phyloP scores from a whole-genome alignment of 2,888 invertebrate genomes.

The Micropterix aruncella region DNA sequence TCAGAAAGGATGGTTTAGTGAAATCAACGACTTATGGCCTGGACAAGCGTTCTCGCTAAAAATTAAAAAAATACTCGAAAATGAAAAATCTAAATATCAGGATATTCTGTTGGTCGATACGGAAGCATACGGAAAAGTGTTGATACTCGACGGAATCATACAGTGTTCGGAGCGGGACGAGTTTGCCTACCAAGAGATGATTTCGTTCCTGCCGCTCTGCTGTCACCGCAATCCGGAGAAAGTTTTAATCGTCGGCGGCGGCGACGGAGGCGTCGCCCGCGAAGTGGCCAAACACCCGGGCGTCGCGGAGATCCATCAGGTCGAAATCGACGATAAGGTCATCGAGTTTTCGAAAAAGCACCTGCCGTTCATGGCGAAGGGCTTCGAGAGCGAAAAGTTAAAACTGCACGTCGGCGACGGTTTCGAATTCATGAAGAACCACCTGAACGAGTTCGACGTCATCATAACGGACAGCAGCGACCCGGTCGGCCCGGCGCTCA shows the following conservation, averaged over 20 bases:
- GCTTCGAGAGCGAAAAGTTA: slow-evolving; percentile 73
- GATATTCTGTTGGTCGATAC: slow-evolving; percentile 74
- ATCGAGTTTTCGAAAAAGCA: slow-evolving; percentile 80
- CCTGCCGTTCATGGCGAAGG: slow-evolving; percentile 82
- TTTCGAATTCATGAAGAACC: slow-evolving; percentile 83
- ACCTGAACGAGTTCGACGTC: slow-evolving; percentile 81
- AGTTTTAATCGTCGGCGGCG: slow-evolving; percentile 93
- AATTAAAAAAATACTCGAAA: slow-evolving; percentile 64
- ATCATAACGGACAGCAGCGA: slow-evolving; percentile 98
- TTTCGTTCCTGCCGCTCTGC: slow-evolving; percentile 84
- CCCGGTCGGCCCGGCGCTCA: slow-evolving; percentile 73
- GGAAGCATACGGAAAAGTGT: slow-evolving; percentile 64
- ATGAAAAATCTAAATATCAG: slow-evolving; percentile 71
- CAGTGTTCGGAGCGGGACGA: slow-evolving; percentile 96
- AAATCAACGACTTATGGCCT: slow-evolving; percentile 81
- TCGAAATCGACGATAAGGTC: slow-evolving; percentile 91
- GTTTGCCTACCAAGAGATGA: slow-evolving; percentile 96
- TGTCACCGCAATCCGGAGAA: slow-evolving; percentile 82
- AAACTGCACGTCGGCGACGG: slow-evolving; percentile 83
- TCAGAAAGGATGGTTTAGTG: slow-evolving; percentile 84
- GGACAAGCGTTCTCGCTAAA: slow-evolving; percentile 80
- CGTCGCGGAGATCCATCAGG: slow-evolving; percentile 74
- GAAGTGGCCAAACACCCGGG: slow-evolving; percentile 88
- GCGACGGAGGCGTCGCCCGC: slow-evolving; percentile 94
- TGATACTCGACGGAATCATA: slow-evolving; percentile 91